A percentile compares a stretch with the other conserved stretches of the same genome.
phyloP scores from a whole-genome alignment of 2,888 invertebrate genomes.

The Brachypterus glaber region DNA sequence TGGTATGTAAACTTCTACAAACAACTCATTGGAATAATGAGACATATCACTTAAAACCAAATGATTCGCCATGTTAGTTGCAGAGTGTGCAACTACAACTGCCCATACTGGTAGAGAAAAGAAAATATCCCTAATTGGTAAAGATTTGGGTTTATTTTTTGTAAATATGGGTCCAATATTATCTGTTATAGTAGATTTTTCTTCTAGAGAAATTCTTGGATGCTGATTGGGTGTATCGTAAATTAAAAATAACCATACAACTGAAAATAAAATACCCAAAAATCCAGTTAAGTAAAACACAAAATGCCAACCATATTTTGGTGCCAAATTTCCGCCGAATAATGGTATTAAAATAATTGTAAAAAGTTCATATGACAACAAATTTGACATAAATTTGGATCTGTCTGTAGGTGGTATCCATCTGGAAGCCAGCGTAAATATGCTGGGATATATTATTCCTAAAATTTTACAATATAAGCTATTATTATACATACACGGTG shows the following conservation, averaged over 20 bases:
- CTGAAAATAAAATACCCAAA: constrained; percentile 67
- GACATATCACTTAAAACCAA: no score
- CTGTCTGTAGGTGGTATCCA: constrained; percentile 8
- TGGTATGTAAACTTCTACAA: no score
- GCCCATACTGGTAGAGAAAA: constrained; percentile 67
- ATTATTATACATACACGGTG: no score
- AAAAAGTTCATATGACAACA: constrained; percentile 6
- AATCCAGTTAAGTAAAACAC: constrained; percentile 75
- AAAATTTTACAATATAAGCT: no score
- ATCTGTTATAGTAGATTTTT: constrained; percentile 32
- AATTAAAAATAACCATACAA: constrained; percentile 66
- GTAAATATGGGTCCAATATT: neutral
- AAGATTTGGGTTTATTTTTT: constrained; percentile 29
- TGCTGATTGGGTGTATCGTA: constrained; percentile 71
- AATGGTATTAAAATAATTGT: constrained; percentile 4
- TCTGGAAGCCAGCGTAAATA: constrained; percentile 2
- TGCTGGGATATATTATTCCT: neutral
- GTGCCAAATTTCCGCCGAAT: constrained; percentile 5
- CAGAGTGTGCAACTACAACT: no score
- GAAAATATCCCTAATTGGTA: constrained; percentile 62
- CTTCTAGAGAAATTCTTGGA: constrained; percentile 64
- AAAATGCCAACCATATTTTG: constrained; percentile 62
- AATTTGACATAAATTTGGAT: constrained; percentile 10
- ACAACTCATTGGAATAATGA: no score
- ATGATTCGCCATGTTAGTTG: no score